Evolutionary conservation across 2,113 vertebrate species (phyloP).

Genomic region (Leptobrachium leishanense): DNA sequence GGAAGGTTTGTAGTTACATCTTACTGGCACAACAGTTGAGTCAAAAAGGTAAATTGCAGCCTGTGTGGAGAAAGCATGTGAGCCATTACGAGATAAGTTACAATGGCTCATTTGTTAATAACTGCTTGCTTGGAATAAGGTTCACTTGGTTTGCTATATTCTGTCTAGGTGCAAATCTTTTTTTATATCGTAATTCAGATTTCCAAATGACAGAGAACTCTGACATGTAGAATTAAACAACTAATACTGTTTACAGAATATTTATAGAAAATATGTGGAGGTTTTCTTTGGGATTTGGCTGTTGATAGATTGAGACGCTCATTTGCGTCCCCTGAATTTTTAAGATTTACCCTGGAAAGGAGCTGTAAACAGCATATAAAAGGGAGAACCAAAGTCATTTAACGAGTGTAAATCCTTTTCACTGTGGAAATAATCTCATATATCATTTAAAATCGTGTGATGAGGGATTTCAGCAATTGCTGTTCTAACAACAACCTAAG

Average conservation of each 20-base stretch:
- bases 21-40: no score
- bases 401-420: conserved; percentile 41
- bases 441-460: conserved; percentile 51
- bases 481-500: conserved; percentile 51
- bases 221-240: background rate
- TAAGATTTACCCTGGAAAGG: conserved; percentile 14
- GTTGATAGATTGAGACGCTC: background rate
- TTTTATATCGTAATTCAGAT: background rate
- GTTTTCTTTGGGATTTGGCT: conserved; percentile 9
- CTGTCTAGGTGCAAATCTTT: background rate
- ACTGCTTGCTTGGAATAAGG: no score
- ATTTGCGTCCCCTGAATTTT: conserved; percentile 2
- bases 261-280: conserved; percentile 9
- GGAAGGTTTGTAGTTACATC: no score
- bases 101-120: no score
- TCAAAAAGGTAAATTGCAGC: no score
- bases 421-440: conserved; percentile 50
- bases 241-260: background rate
- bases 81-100: no score
- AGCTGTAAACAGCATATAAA: conserved; percentile 33
- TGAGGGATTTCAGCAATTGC: conserved; percentile 50
- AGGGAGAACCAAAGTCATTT: conserved; percentile 48
- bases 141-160: no score
- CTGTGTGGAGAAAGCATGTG: no score
- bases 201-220: background rate